These are phyloP conservation scores for Garrulus glandarius DNA, from an alignment of 2,797 vertebrate genomes.

Conservation along the genomic window DNA sequence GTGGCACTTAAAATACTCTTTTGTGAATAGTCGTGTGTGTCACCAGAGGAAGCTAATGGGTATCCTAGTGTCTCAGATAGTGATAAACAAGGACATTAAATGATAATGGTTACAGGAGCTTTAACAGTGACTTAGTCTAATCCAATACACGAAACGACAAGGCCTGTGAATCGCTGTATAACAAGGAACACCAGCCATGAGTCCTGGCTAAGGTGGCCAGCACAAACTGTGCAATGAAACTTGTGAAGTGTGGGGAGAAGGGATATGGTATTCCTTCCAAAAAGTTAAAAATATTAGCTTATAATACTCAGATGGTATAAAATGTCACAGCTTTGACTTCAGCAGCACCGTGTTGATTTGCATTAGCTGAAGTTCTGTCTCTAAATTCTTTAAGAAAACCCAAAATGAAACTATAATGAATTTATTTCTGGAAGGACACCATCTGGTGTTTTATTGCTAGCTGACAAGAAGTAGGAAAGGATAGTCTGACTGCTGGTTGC, in stretches of 20 bases:
- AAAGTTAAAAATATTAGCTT: conserved; percentile 36
- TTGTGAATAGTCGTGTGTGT: neutral
- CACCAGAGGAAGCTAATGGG: conserved; percentile 34
- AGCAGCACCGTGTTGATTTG: neutral
- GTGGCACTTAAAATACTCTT: neutral
- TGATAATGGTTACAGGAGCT: conserved; percentile 3
- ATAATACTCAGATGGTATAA: neutral
- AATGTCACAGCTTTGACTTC: conserved; percentile 32
- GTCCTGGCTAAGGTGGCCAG: neutral
- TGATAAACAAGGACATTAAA: conserved; percentile 47
- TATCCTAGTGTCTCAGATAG: neutral
- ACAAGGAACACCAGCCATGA: neutral
- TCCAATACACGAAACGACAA: neutral
- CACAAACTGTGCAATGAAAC: neutral
- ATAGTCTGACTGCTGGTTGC: conserved; percentile 38
- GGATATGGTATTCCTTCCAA: neutral
- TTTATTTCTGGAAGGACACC: conserved; percentile 68
- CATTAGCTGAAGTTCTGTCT: conserved; percentile 42
- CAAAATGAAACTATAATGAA: conserved; percentile 61
- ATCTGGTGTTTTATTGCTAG: conserved; percentile 61
- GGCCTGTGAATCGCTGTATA: neutral
- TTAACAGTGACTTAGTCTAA: conserved; percentile 28
- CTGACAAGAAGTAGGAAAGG: conserved; percentile 50
- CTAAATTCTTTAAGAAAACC: conserved; percentile 58
- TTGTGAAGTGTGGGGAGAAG: neutral